Percentiles rank a stretch among this genome's conserved stretches.
Conservation (phyloP, 2,113 vertebrate genomes). For the Taurulus bubalis region DNA sequence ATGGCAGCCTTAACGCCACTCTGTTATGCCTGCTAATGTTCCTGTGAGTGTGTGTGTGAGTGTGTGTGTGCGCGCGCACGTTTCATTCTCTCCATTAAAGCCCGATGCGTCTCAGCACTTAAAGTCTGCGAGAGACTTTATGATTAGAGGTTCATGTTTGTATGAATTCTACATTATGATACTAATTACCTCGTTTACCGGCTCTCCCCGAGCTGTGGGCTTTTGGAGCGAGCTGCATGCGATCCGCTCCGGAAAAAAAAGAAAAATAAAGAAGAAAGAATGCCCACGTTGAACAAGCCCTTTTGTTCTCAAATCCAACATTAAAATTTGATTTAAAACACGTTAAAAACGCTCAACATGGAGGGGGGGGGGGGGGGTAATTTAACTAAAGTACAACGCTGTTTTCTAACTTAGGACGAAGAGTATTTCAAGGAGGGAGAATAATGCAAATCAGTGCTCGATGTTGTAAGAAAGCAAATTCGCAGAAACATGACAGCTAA, state of each 20-base stretch:
- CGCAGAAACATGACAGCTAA: neutral
- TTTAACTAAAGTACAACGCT: neutral
- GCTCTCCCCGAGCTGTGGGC: neutral
- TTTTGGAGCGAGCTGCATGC: neutral
- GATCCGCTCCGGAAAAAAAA: slow-evolving; percentile 4
- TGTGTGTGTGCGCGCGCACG: neutral
- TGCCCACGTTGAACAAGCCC: neutral
- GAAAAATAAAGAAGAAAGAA: neutral
- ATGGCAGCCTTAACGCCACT: slow-evolving; percentile 11
- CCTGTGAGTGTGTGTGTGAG: slow-evolving; percentile 10
- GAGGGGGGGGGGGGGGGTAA: neutral
- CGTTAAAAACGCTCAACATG: neutral
- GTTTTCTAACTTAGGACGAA: neutral
- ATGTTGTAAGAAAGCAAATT: neutral
- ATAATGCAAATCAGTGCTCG: neutral
- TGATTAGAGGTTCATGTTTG: slow-evolving; percentile 25
- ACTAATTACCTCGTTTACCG: slow-evolving; percentile 40
- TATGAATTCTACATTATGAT: slow-evolving; percentile 45
- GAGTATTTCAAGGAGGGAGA: neutral
- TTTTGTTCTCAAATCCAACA: slow-evolving; percentile 14
- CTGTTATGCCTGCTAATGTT: slow-evolving; percentile 29
- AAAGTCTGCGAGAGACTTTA: slow-evolving; percentile 18
- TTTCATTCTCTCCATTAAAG: slow-evolving; percentile 25
- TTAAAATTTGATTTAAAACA: slow-evolving; percentile 11
- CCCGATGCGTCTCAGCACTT: slow-evolving; percentile 14